Evolutionary conservation across 2,113 vertebrate genomes (phyloP).

Genomic region (Tringa solitaria): DNA sequence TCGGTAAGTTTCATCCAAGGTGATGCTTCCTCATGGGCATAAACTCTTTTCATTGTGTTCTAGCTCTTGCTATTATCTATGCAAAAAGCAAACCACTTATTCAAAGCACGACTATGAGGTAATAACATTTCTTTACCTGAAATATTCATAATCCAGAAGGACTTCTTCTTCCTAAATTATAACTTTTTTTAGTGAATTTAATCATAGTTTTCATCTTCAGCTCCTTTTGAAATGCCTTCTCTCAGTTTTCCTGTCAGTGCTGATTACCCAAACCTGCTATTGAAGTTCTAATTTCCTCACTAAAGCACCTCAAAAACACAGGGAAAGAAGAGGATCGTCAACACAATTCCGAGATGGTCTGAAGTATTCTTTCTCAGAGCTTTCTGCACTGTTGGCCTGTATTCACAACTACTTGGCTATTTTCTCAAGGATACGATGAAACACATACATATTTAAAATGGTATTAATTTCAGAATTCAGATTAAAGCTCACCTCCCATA

Average conservation of each 20-base stretch:
- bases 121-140: not conserved
- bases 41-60: not conserved
- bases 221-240: not conserved
- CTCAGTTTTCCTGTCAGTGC: not conserved
- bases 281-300: not conserved
- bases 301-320: not conserved
- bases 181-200: not conserved
- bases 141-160: not conserved
- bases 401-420: not conserved
- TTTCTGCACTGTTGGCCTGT: not conserved
- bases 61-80: not conserved
- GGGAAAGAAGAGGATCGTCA: not conserved
- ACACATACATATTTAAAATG: not conserved
- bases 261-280: not conserved
- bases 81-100: not conserved
- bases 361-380: not conserved
- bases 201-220: not conserved
- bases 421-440: not conserved
- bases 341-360: not conserved
- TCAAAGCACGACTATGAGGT: not conserved
- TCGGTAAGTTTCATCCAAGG: not conserved
- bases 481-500: not conserved
- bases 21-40: not conserved
- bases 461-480: not conserved
- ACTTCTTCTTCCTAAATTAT: not conserved